phyloP scores from a whole-genome alignment of 2,113 vertebrate genomes.

The Tor tambroides region DNA sequence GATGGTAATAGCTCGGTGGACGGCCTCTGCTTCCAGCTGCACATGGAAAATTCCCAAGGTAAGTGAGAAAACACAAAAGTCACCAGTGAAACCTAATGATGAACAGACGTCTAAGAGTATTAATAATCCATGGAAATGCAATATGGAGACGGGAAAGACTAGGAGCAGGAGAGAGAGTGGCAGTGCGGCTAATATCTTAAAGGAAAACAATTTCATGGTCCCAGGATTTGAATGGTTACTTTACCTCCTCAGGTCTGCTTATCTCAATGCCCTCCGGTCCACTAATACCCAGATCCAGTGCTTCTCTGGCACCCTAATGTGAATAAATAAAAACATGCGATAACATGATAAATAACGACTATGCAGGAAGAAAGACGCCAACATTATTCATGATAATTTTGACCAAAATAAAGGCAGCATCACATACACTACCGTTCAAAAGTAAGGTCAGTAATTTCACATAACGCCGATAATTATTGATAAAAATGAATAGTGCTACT shows the following conservation, averaged over 20 bases:
- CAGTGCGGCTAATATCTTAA: slow-evolving; percentile 10
- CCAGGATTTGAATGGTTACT: slow-evolving; percentile 19
- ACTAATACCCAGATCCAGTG: slow-evolving; percentile 91
- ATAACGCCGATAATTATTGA: not conserved
- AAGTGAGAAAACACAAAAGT: slow-evolving; percentile 40
- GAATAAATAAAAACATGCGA: slow-evolving; percentile 16
- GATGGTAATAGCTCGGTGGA: slow-evolving; percentile 92
- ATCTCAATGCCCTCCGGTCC: slow-evolving; percentile 97
- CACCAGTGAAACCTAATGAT: slow-evolving; percentile 36
- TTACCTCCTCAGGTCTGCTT: slow-evolving; percentile 94
- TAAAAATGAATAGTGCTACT: not conserved
- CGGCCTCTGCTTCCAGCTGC: slow-evolving; percentile 94
- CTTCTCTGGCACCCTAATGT: slow-evolving; percentile 89
- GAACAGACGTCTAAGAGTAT: slow-evolving; percentile 24
- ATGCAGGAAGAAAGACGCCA: not conserved
- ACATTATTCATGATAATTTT: not conserved
- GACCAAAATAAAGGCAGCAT: not conserved
- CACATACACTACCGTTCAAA: not conserved
- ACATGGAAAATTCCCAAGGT: slow-evolving; percentile 48
- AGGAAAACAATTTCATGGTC: slow-evolving; percentile 16
- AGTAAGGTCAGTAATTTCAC: not conserved
- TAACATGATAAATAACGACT: not conserved
- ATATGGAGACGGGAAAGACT: slow-evolving; percentile 24
- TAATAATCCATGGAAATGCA: slow-evolving; percentile 39
- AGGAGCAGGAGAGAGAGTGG: not conserved